A percentile compares a stretch with the other conserved stretches of the same genome.
Evolutionary conservation across 2,888 invertebrate genomes (phyloP).

Genomic region (Spilarctia lutea): DNA sequence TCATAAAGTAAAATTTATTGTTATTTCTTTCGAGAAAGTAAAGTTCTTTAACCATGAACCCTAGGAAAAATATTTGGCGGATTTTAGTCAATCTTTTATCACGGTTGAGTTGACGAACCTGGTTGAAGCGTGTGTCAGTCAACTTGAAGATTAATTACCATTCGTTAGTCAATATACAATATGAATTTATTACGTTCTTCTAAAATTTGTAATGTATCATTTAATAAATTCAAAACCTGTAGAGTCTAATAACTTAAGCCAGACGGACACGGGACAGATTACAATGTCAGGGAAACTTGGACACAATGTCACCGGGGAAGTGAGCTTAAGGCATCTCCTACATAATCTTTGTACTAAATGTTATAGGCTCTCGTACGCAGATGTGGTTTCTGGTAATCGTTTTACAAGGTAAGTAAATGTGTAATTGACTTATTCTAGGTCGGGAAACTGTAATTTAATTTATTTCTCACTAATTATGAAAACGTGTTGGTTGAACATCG

Average conservation of each 20-base stretch:
- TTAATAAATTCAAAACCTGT: neutral
- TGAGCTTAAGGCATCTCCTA: slow-evolving; percentile 44
- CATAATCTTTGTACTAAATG: slow-evolving; percentile 34
- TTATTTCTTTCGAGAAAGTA: too few species aligned
- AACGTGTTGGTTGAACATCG: neutral
- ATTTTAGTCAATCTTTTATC: too few species aligned
- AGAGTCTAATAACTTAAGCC: slow-evolving; percentile 15
- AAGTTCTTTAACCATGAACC: too few species aligned
- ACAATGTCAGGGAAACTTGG: slow-evolving; percentile 44
- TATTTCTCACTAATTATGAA: neutral
- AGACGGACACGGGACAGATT: slow-evolving; percentile 44
- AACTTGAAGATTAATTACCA: neutral
- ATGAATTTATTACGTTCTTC: neutral
- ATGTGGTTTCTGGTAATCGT: neutral
- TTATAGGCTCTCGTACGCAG: slow-evolving; percentile 7
- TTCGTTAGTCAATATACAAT: neutral
- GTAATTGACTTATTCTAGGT: neutral
- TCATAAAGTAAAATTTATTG: too few species aligned
- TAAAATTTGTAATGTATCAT: neutral
- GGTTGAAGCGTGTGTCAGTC: neutral
- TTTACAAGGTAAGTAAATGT: neutral
- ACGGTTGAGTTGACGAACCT: neutral
- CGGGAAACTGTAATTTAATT: neutral
- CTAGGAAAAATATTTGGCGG: too few species aligned
- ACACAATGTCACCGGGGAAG: slow-evolving; percentile 31